These are phyloP conservation scores for Hiodon tergisus DNA, from an alignment of 2,113 vertebrate species.

Conservation along the genomic window DNA sequence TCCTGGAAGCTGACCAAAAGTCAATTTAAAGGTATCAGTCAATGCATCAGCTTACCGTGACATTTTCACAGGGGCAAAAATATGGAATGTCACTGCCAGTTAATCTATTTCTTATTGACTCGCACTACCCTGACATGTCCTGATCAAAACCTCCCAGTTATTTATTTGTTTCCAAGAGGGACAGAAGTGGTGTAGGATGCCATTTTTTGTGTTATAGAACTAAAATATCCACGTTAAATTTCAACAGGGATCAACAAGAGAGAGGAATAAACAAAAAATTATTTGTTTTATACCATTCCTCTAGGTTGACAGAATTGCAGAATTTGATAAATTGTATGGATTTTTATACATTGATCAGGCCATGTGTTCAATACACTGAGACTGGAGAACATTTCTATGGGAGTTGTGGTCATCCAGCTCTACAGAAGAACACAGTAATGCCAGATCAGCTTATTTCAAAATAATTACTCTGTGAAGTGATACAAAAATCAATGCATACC, in stretches of 20 bases:
- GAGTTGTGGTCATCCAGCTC: slow-evolving; percentile 47
- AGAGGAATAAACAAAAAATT: no score
- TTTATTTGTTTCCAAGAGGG: slow-evolving; percentile 13
- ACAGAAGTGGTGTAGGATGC: background rate
- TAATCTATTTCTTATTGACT: slow-evolving; percentile 22
- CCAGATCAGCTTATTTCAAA: slow-evolving; percentile 51
- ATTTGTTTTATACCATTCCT: no score
- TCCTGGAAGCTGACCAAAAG: slow-evolving; percentile 47
- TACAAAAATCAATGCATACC: slow-evolving; percentile 52
- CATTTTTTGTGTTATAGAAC: background rate
- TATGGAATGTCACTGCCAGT: slow-evolving; percentile 45
- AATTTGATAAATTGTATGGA: slow-evolving; percentile 19
- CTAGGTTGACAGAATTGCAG: no score
- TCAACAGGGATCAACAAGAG: no score
- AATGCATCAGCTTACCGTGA: slow-evolving; percentile 47
- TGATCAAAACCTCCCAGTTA: slow-evolving; percentile 9
- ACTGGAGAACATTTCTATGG: slow-evolving; percentile 33
- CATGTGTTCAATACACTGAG: slow-evolving; percentile 41
- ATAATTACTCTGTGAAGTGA: slow-evolving; percentile 56
- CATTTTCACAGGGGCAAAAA: slow-evolving; percentile 50
- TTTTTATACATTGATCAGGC: slow-evolving; percentile 37
- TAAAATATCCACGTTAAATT: no score
- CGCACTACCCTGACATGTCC: slow-evolving; percentile 8
- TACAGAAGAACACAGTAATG: slow-evolving; percentile 35
- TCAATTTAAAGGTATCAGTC: slow-evolving; percentile 57